phyloP scores from a whole-genome alignment of 2,113 vertebrate species.

The Tympanuchus pallidicinctus region DNA sequence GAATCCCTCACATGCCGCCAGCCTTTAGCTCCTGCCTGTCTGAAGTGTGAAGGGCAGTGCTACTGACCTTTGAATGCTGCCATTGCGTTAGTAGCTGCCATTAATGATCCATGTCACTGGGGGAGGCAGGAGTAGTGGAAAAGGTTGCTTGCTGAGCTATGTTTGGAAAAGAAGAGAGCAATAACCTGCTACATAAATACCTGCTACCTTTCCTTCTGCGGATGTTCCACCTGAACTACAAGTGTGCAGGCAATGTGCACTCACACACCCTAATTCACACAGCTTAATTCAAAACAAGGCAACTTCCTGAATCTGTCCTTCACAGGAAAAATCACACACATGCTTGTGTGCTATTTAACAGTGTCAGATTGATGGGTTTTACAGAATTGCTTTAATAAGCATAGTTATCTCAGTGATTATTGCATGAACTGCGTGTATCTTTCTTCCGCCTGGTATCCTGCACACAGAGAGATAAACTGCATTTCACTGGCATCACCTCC shows the following conservation, averaged over 20 bases:
- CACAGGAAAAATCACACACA: background rate
- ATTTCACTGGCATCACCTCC: background rate
- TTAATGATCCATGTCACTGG: accelerated
- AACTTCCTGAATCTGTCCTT: background rate
- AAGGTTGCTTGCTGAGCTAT: background rate
- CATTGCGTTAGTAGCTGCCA: background rate
- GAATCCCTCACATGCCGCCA: background rate
- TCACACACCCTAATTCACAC: background rate
- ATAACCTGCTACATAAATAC: background rate
- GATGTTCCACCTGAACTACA: background rate
- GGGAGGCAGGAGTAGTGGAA: background rate
- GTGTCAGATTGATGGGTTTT: background rate
- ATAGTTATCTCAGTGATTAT: background rate
- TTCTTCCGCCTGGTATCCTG: background rate
- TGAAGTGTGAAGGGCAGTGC: background rate
- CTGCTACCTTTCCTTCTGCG: accelerated
- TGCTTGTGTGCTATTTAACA: background rate
- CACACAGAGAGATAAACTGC: background rate
- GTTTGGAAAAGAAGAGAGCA: background rate
- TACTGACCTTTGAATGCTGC: background rate
- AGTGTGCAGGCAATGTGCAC: background rate
- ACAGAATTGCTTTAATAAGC: background rate
- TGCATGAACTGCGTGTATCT: background rate
- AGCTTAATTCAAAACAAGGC: background rate
- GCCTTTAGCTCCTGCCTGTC: background rate